Percentiles rank a stretch among this genome's conserved stretches.
Conservation (phyloP, 2,113 vertebrate species). For the Atherinomorus stipes region DNA sequence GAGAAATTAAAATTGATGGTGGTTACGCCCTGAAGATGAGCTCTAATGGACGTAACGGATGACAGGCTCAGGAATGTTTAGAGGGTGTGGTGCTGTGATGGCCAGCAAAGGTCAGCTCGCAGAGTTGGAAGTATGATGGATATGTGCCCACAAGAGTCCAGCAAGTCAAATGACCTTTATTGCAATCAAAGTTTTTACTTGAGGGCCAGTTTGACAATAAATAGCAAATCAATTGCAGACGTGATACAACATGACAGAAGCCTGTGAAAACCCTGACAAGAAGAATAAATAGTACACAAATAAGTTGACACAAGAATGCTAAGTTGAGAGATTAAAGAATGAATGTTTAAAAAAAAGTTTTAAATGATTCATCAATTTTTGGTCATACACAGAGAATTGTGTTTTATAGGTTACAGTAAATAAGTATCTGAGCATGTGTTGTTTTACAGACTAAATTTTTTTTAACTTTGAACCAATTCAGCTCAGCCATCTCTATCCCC, state of each 20-base stretch:
- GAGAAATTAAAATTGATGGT: slow-evolving; percentile 60
- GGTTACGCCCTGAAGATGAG: slow-evolving; percentile 57
- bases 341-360: background rate
- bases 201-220: slow-evolving; percentile 25
- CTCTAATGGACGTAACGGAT: slow-evolving; percentile 61
- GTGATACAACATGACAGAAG: background rate
- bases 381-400: background rate
- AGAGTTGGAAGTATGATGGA: slow-evolving; percentile 64
- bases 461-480: slow-evolving; percentile 14
- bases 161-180: slow-evolving; percentile 70
- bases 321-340: slow-evolving; percentile 1
- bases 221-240: slow-evolving; percentile 30
- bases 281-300: no score
- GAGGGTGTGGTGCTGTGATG: background rate
- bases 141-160: slow-evolving; percentile 31
- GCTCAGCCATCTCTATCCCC: background rate
- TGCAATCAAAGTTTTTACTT: slow-evolving; percentile 61
- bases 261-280: background rate
- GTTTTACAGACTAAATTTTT: slow-evolving; percentile 4
- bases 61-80: slow-evolving; percentile 12
- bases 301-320: background rate
- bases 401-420: background rate
- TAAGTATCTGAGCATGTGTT: background rate
- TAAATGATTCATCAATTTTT: no score
- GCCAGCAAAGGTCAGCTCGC: slow-evolving; percentile 71